Conservation (phyloP, 1,140 invertebrate genomes). For the Thaumatotibia leucotreta region DNA sequence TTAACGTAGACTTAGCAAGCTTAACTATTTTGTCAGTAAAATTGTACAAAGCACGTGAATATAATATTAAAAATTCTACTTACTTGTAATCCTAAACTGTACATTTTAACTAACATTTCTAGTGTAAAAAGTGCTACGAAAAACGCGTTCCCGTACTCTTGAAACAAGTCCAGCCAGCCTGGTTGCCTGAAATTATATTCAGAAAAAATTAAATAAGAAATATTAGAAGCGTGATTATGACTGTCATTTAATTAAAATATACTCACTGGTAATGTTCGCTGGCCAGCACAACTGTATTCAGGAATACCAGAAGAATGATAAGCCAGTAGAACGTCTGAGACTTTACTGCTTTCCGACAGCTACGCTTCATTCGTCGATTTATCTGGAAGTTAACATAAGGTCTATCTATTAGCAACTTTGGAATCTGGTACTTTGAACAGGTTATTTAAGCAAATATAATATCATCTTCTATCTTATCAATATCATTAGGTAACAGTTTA, state of each 20-base stretch:
- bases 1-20: too few species aligned
- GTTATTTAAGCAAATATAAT: too few species aligned
- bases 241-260: background rate
- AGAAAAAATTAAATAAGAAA: background rate
- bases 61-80: constrained; percentile 35
- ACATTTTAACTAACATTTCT: constrained; percentile 99
- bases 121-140: constrained; percentile 98
- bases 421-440: too few species aligned
- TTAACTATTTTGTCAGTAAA: too few species aligned
- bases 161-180: constrained; percentile 96
- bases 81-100: constrained; percentile 97
- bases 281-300: constrained; percentile 95
- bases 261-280: constrained; percentile 94
- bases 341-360: constrained; percentile 96
- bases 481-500: too few species aligned
- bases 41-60: background rate
- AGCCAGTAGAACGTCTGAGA: constrained; percentile 99
- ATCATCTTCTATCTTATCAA: too few species aligned
- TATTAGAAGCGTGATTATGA: background rate
- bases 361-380: constrained; percentile 93
- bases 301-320: constrained; percentile 96
- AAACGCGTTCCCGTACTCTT: constrained; percentile 97
- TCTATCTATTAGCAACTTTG: too few species aligned
- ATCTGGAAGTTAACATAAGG: constrained; percentile 49
- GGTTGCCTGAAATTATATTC: constrained; percentile 87